Evolutionary conservation across 2,888 invertebrate genomes (phyloP), one percentile per base, ranked within the genome.

Genomic region (Cybosia mesomella): DNA sequence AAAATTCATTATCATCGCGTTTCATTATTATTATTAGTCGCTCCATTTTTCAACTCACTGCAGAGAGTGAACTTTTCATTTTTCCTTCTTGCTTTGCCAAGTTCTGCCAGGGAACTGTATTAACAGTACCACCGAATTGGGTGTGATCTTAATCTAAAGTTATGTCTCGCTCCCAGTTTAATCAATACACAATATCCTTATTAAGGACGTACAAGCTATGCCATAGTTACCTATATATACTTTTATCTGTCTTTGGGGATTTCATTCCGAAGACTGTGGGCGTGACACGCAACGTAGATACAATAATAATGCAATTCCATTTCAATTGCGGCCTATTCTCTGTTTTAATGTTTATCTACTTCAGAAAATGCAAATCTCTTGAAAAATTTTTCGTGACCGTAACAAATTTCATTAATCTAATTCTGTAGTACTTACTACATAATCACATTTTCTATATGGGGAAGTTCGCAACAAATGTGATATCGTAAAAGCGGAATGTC

Each of bases 381-480:
- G 13, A 59, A 61, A n/a, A 49, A n/a, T n/a, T 61, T n/a, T 55
- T 61, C 15, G 43, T 34, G 22, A 57, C 13, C 36, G 22, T 59
- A 49, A 66, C 59, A 63, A 21, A 55, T 67, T 73, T 67, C 13
- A 61, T 71, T 34, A 58, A 64, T 24, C 60, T 39, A 55, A 68
- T 63, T 67, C 72, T 67, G 59, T 71, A 63, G 65, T 61, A 61
- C 49, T 74, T 58, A 57, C 28, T 57, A 18, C n/a, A 32, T n/a
- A 57, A 32, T 5, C 24, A 32, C 43, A 49, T 49, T 49, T 49
- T n/a, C n/a, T n/a, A 32, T 58, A 63, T 69, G 72, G 67, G 66
- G 72, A 80, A 74, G 71, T 79, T 75, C 15, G 57, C 53, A 68
- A 73, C 68, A 74, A 74, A 75, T 70, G 74, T 73, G 72, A 74